Conservation (phyloP, 64 coral and sea anemone species). For the Actinia tenebrosa region DNA sequence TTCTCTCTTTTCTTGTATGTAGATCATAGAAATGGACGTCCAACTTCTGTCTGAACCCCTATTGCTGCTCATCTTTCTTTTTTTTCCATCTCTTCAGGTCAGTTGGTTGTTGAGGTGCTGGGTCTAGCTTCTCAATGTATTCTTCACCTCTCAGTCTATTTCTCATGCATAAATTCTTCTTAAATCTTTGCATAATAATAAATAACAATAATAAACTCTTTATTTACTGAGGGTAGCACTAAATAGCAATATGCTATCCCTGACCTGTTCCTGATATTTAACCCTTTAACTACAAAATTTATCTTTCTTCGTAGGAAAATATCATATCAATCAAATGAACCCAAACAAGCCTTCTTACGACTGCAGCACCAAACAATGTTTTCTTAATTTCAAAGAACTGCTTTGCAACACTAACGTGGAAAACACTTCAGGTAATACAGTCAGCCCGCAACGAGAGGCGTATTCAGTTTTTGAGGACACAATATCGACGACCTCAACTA, state of each 20-base stretch:
- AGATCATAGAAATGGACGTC: slow-evolving; percentile 28
- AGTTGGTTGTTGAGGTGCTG: background rate
- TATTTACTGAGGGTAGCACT: too few species aligned
- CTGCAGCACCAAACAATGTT: background rate
- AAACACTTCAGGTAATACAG: background rate
- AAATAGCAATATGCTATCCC: too few species aligned
- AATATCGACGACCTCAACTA: background rate
- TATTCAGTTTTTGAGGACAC: slow-evolving; percentile 12
- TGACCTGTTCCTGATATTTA: too few species aligned
- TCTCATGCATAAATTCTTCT: background rate
- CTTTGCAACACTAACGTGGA: slow-evolving; percentile 5
- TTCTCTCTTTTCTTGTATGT: background rate
- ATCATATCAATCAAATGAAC: background rate
- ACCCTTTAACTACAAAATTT: background rate
- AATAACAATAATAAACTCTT: too few species aligned
- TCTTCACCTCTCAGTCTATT: background rate
- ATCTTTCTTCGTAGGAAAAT: background rate
- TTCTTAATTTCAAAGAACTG: slow-evolving; percentile 7
- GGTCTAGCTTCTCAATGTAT: background rate
- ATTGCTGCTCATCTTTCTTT: background rate
- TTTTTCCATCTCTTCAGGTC: slow-evolving; percentile 17
- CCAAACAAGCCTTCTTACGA: background rate
- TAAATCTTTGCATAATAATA: too few species aligned
- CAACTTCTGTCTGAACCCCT: slow-evolving; percentile 22
- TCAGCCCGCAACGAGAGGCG: background rate